These are phyloP conservation scores for Lasioglossum vierecki DNA, from an alignment of 2,888 invertebrate species.

Conservation along the genomic window DNA sequence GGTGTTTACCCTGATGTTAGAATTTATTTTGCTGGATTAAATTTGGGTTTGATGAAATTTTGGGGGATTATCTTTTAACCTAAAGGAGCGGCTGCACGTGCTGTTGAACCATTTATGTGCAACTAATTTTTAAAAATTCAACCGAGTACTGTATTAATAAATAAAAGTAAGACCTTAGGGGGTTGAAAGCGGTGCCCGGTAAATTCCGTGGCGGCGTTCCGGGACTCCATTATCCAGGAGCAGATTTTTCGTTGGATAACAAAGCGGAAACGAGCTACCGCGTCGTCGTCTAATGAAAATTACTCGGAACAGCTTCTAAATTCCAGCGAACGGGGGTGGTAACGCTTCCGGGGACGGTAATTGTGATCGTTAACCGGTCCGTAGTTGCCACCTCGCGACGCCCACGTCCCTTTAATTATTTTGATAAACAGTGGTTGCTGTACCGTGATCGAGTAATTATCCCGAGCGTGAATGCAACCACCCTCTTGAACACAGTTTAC, in stretches of 20 bases:
- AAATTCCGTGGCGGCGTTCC: neutral
- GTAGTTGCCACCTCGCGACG: too few relatives aligned
- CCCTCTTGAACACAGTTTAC: neutral
- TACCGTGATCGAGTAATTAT: conserved; percentile 17
- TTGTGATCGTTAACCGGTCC: conserved; percentile 16
- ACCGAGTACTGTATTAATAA: neutral
- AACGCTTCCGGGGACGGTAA: conserved; percentile 6
- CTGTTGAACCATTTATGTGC: too few relatives aligned
- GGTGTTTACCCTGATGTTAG: too few relatives aligned
- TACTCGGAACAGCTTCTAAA: conserved; percentile 28
- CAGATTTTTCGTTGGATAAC: conserved; percentile 11
- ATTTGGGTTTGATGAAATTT: too few relatives aligned
- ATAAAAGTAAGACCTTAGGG: neutral
- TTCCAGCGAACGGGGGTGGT: neutral
- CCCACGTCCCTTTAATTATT: conserved; percentile 24
- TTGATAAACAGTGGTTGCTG: conserved; percentile 21
- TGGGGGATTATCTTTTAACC: too few relatives aligned
- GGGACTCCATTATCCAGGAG: neutral
- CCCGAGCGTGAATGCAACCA: neutral
- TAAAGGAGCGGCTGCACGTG: too few relatives aligned
- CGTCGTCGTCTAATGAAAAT: conserved; percentile 23
- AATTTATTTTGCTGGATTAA: too few relatives aligned
- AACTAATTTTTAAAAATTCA: too few relatives aligned
- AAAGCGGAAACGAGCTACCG: neutral
- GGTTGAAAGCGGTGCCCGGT: neutral